Percentiles rank a stretch among this genome's conserved stretches.
Evolutionary conservation across 2,888 invertebrate species (phyloP).

Genomic region (Mermis nigrescens): DNA sequence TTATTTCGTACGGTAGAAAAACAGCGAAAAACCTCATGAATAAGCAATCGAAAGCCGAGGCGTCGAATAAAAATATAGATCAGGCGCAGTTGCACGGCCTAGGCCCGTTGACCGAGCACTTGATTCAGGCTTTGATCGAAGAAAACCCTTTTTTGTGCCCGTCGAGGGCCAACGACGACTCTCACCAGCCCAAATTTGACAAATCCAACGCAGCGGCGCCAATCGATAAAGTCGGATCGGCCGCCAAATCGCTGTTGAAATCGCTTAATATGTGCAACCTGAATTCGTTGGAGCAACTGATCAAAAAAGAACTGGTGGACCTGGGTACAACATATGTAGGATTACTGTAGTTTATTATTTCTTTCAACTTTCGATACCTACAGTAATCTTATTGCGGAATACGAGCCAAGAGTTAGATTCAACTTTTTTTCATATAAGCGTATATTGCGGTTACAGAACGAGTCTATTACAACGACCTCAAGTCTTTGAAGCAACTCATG

Average conservation of each 20-base stretch:
- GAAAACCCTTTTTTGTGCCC: background rate
- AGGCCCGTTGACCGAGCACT: constrained; percentile 11
- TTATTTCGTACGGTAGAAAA: too few species aligned
- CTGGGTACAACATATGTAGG: too few species aligned
- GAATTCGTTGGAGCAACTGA: constrained; percentile 9
- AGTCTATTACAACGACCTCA: too few species aligned
- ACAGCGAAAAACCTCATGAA: too few species aligned
- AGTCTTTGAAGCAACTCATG: too few species aligned
- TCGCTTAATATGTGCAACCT: constrained; percentile 11
- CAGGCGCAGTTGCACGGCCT: background rate
- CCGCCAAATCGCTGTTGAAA: constrained; percentile 10
- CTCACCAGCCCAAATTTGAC: background rate
- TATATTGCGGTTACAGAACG: too few species aligned
- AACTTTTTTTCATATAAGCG: too few species aligned
- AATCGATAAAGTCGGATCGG: background rate
- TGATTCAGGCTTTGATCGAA: constrained; percentile 13
- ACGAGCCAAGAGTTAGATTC: too few species aligned
- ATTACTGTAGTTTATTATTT: too few species aligned
- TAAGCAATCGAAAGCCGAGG: background rate
- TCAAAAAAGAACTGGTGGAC: constrained; percentile 7
- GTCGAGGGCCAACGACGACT: background rate
- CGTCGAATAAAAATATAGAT: background rate
- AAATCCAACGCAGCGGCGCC: background rate
- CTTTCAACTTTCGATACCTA: background rate
- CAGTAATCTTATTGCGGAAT: too few species aligned